A percentile compares a stretch with the other conserved stretches of the same genome.
Evolutionary conservation across 1,140 invertebrate genomes (phyloP).

Genomic region (fruit fly (Drosophila melanogaster)): DNA sequence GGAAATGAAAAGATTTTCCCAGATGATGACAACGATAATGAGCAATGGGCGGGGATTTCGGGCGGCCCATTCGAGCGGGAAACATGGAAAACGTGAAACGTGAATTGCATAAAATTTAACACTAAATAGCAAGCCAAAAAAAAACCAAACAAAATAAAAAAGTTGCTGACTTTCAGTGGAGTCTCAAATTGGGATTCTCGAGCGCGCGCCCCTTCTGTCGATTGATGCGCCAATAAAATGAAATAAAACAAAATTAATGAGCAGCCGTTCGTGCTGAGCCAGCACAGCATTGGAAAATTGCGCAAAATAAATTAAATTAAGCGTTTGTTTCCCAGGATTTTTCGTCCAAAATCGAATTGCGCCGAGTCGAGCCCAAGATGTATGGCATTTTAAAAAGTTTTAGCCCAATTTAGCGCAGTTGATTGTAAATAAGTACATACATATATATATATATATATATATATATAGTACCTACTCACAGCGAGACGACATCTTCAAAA

Average conservation of each 20-base stretch:
- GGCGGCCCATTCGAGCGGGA: slow-evolving; percentile 25
- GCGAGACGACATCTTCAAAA: slow-evolving; percentile 57
- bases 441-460: slow-evolving; percentile 6
- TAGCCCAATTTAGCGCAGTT: slow-evolving; percentile 69
- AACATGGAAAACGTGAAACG: slow-evolving; percentile 58
- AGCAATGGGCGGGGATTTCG: background rate
- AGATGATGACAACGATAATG: slow-evolving; percentile 52
- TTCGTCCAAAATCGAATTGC: slow-evolving; percentile 30
- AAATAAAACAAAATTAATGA: slow-evolving; percentile 83
- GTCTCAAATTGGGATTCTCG: slow-evolving; percentile 51
- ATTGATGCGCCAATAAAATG: slow-evolving; percentile 73
- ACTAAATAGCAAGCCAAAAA: slow-evolving; percentile 56
- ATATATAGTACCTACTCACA: background rate
- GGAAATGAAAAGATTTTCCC: slow-evolving; percentile 52
- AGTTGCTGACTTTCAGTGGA: slow-evolving; percentile 58
- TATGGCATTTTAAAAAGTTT: slow-evolving; percentile 73
- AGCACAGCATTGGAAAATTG: slow-evolving; percentile 47
- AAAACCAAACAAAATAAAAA: slow-evolving; percentile 44
- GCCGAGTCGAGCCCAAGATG: slow-evolving; percentile 36
- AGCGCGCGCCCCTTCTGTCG: slow-evolving; percentile 42
- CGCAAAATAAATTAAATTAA: slow-evolving; percentile 81
- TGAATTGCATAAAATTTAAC: slow-evolving; percentile 75
- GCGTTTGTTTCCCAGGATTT: slow-evolving; percentile 78
- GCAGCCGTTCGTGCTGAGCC: slow-evolving; percentile 61
- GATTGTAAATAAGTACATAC: slow-evolving; percentile 72